phyloP scores from a whole-genome alignment of 2,797 vertebrate genomes.

The Lepus townsendii region DNA sequence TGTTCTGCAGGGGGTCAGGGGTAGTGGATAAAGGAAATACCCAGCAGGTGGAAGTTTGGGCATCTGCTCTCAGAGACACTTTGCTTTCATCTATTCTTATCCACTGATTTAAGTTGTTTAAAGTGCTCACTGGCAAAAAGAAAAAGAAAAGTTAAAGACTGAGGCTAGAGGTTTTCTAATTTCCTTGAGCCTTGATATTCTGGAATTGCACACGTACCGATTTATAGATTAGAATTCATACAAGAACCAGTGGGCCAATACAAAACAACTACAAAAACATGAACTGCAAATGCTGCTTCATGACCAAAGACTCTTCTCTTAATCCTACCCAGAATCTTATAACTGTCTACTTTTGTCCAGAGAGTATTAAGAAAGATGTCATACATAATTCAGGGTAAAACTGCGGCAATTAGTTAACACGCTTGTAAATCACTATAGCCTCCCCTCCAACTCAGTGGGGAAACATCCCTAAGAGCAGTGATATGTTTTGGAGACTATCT shows the following conservation, averaged over 20 bases:
- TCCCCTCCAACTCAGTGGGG: not conserved
- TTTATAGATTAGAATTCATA: not conserved
- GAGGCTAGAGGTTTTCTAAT: not conserved
- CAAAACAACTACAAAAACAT: constrained; percentile 40
- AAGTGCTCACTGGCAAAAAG: not conserved
- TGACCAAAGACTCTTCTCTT: not conserved
- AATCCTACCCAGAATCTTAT: constrained; percentile 15
- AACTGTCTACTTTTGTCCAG: not conserved
- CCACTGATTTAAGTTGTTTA: constrained; percentile 22
- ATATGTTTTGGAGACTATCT: not conserved
- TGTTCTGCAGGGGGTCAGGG: not conserved
- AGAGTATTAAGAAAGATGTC: not conserved
- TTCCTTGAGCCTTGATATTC: not conserved
- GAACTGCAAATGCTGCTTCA: not conserved
- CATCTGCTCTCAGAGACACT: not conserved
- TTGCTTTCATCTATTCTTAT: constrained; percentile 24
- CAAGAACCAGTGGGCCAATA: not conserved
- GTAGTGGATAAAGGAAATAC: not conserved
- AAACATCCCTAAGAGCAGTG: not conserved
- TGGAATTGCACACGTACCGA: not conserved
- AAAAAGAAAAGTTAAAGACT: not conserved
- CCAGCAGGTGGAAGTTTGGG: not conserved
- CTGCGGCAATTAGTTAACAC: not conserved
- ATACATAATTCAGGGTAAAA: constrained; percentile 34
- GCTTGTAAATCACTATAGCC: not conserved